Conservation (phyloP, 2,113 vertebrate genomes). For the Myodes glareolus region DNA sequence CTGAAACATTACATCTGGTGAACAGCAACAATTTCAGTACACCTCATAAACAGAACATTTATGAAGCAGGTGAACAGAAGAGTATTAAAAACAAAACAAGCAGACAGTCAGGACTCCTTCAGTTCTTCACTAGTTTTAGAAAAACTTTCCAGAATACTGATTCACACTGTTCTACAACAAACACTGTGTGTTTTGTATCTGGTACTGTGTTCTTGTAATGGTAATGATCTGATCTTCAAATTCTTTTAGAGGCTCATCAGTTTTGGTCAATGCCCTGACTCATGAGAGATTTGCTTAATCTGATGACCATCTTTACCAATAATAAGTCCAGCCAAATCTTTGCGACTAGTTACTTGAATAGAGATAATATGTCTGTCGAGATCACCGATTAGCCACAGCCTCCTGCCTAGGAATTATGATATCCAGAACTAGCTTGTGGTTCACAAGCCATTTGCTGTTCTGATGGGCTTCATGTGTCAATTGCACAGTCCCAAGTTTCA, state of each 20-base stretch:
- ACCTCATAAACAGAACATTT: slow-evolving; percentile 69
- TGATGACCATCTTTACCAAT: slow-evolving; percentile 89
- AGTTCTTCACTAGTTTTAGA: slow-evolving; percentile 85
- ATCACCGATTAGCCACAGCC: not conserved
- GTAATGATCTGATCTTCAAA: not conserved
- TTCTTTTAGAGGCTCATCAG: not conserved
- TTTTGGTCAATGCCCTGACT: not conserved
- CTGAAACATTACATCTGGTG: not conserved
- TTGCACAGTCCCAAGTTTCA: slow-evolving; percentile 76
- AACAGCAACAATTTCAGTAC: not conserved
- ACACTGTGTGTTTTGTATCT: not conserved
- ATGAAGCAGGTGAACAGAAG: slow-evolving; percentile 93
- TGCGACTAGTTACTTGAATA: slow-evolving; percentile 77
- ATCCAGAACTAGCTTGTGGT: slow-evolving; percentile 92
- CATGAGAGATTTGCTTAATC: not conserved
- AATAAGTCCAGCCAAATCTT: slow-evolving; percentile 98
- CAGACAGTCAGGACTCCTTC: slow-evolving; percentile 89
- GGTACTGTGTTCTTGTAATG: not conserved
- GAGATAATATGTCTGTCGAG: not conserved
- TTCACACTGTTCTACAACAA: slow-evolving; percentile 88
- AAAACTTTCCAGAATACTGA: slow-evolving; percentile 98
- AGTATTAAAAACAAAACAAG: slow-evolving; percentile 32
- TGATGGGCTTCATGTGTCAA: slow-evolving; percentile 3
- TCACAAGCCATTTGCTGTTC: slow-evolving; percentile 80
- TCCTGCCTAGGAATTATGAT: slow-evolving; percentile 97